Evolutionary conservation across 1,140 invertebrate species (phyloP).

Genomic region (Stegodyphus dumicola): DNA sequence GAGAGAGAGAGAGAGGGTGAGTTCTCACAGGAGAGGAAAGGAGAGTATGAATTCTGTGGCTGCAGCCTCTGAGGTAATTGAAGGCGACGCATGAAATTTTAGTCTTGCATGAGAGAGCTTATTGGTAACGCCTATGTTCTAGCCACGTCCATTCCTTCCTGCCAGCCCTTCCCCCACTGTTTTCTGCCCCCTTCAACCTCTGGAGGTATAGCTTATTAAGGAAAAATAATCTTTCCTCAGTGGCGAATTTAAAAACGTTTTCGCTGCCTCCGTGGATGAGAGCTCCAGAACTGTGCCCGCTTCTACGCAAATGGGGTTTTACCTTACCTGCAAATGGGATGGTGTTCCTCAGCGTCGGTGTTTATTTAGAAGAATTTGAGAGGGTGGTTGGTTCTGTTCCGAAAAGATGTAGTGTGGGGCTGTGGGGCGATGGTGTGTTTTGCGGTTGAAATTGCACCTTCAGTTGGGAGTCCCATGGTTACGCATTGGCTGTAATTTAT

Average conservation of each 20-base stretch:
- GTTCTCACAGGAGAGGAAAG: slow-evolving; percentile 2
- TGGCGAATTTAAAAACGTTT: slow-evolving; percentile 50
- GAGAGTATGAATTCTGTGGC: slow-evolving; percentile 52
- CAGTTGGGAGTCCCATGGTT: background rate
- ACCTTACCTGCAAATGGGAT: slow-evolving; percentile 39
- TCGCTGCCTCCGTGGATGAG: background rate
- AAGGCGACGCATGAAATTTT: slow-evolving; percentile 57
- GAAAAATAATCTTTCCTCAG: slow-evolving; percentile 55
- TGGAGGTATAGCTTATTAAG: slow-evolving; percentile 52
- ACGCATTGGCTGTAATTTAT: slow-evolving; percentile 6
- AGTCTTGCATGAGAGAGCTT: slow-evolving; percentile 52
- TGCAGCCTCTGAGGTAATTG: slow-evolving; percentile 40
- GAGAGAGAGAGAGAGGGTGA: background rate
- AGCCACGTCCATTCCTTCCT: background rate
- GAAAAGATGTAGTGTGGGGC: background rate
- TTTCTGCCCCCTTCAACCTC: background rate
- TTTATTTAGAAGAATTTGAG: background rate
- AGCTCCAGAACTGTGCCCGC: background rate
- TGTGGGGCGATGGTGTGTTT: background rate
- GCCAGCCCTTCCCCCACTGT: background rate
- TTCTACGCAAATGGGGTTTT: slow-evolving; percentile 38
- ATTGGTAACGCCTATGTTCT: slow-evolving; percentile 54
- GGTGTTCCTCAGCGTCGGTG: background rate
- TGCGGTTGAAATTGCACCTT: slow-evolving; percentile 25
- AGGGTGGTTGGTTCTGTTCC: too few species aligned